phyloP scores from a whole-genome alignment of 64 coral and sea anemone species.

The Montipora foliosa region DNA sequence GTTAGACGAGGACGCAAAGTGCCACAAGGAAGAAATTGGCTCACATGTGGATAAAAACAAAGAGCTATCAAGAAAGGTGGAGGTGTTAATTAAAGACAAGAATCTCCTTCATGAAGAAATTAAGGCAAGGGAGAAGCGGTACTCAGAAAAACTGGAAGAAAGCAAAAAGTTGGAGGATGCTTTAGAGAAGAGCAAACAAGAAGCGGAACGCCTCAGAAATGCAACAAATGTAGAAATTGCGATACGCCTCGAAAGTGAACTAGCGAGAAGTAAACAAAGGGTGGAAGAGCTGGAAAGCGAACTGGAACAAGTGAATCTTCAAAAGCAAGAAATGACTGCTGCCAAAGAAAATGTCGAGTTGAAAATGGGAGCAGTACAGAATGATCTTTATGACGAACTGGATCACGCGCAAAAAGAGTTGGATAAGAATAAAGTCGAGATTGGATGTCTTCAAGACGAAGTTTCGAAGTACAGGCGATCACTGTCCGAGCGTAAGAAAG shows the following conservation, averaged over 20 bases:
- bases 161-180: slow-evolving; percentile 43
- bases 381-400: slow-evolving; percentile 44
- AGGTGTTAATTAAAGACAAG: slow-evolving; percentile 30
- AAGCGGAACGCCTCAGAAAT: background rate
- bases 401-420: slow-evolving; percentile 35
- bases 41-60: background rate
- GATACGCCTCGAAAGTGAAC: background rate
- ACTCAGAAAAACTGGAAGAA: slow-evolving; percentile 3
- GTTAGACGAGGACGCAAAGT: slow-evolving; percentile 47
- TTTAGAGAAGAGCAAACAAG: slow-evolving; percentile 4
- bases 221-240: background rate
- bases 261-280: slow-evolving; percentile 2
- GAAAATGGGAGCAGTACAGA: background rate
- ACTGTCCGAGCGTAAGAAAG: background rate
- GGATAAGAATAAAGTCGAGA: background rate
- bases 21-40: slow-evolving; percentile 49
- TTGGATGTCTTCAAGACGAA: slow-evolving; percentile 32
- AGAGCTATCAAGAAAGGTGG: slow-evolving; percentile 29
- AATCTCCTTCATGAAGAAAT: slow-evolving; percentile 25
- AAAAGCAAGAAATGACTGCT: slow-evolving; percentile 7
- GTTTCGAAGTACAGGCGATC: background rate
- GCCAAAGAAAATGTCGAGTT: slow-evolving; percentile 14
- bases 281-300: slow-evolving; percentile 26
- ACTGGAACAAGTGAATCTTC: slow-evolving; percentile 10
- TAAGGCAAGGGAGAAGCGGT: background rate